A percentile compares a stretch with the other conserved stretches of the same genome.
Evolutionary conservation across 2,113 vertebrate species (phyloP).

Genomic region (Sceloporus undulatus): DNA sequence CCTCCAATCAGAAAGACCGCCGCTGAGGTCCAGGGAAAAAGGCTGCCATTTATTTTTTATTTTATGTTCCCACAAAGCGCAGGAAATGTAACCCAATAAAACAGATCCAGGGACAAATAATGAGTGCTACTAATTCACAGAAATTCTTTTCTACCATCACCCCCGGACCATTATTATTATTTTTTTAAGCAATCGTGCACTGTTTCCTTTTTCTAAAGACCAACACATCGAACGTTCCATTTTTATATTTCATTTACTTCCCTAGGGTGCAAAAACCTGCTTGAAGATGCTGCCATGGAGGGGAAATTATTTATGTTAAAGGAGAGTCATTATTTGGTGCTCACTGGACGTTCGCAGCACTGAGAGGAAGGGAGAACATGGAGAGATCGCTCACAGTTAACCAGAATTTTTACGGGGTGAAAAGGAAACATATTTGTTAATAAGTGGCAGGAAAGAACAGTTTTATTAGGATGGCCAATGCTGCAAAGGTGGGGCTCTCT

Average conservation of each 20-base stretch:
- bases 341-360: constrained; percentile 37
- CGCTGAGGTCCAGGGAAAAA: constrained; percentile 75
- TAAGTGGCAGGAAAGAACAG: too few relatives aligned
- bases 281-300: constrained; percentile 78
- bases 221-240: constrained; percentile 80
- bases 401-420: too few relatives aligned
- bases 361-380: not conserved
- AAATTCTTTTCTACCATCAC: constrained; percentile 65
- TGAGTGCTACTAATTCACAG: constrained; percentile 79
- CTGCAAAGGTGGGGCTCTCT: not conserved
- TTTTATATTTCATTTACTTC: constrained; percentile 80
- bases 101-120: constrained; percentile 73
- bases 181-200: constrained; percentile 44
- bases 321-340: constrained; percentile 77
- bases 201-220: constrained; percentile 78
- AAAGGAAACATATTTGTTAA: too few relatives aligned
- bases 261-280: constrained; percentile 75
- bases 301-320: constrained; percentile 82
- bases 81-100: constrained; percentile 70
- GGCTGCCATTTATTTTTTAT: constrained; percentile 68
- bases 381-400: not conserved
- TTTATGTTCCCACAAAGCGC: constrained; percentile 72
- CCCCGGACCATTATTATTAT: too few relatives aligned
- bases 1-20: constrained; percentile 79
- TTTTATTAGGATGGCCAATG: constrained; percentile 39